Conservation (phyloP, 1,140 invertebrate species). For the Pogonomyrmex barbatus region DNA sequence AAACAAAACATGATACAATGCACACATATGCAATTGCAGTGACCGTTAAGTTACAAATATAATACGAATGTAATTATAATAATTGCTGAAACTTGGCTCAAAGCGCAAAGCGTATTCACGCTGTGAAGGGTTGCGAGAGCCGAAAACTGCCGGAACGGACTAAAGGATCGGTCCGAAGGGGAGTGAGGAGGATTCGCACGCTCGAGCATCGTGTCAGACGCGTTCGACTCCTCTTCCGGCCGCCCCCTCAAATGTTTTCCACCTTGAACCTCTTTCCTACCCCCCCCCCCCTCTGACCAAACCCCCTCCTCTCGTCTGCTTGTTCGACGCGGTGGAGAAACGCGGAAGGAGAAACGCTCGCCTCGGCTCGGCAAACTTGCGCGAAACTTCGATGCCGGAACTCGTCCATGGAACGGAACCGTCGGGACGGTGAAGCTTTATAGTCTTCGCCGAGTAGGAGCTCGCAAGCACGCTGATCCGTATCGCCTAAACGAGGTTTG, state of each 20-base stretch:
- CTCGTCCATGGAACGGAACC: constrained; percentile 75
- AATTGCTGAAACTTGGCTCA: constrained; percentile 74
- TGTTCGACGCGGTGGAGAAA: constrained; percentile 55
- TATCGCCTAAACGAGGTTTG: constrained; percentile 85
- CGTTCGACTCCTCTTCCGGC: constrained; percentile 59
- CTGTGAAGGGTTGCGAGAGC: constrained; percentile 64
- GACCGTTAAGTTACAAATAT: constrained; percentile 56
- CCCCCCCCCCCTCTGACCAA: constrained; percentile 46
- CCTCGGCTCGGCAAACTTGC: constrained; percentile 72
- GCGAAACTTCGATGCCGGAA: constrained; percentile 81
- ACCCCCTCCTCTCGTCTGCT: constrained; percentile 8
- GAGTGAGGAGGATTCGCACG: neutral
- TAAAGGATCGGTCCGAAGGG: constrained; percentile 43
- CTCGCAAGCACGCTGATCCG: constrained; percentile 80
- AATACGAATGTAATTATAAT: constrained; percentile 66
- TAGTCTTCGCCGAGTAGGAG: constrained; percentile 35
- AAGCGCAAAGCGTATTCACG: constrained; percentile 61
- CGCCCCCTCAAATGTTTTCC: constrained; percentile 49
- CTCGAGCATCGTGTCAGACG: constrained; percentile 66
- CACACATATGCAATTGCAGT: constrained; percentile 54
- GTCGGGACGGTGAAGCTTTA: constrained; percentile 68
- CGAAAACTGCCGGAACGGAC: constrained; percentile 39
- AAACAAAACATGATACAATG: neutral
- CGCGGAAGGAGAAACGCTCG: constrained; percentile 74
- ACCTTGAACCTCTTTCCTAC: constrained; percentile 60